A percentile compares a stretch with the other conserved stretches of the same genome.
Evolutionary conservation across 2,797 vertebrate genomes (phyloP).

Genomic region (Poecilia wingei): DNA sequence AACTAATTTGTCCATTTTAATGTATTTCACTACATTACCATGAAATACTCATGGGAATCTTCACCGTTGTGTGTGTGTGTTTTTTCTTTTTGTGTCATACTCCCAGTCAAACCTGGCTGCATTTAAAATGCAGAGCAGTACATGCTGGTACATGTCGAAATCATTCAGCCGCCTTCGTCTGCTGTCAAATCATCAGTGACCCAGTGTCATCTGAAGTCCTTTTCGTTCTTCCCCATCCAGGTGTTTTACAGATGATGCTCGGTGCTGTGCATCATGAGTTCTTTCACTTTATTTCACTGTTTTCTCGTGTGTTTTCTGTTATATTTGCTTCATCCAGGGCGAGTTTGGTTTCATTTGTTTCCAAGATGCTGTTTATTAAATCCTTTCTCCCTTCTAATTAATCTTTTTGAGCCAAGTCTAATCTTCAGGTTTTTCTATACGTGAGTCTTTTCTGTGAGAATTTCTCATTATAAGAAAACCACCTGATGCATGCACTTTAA

Average conservation of each 20-base stretch:
- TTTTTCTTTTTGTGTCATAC: background rate
- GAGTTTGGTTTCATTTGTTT: background rate
- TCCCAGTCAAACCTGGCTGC: background rate
- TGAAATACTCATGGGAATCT: background rate
- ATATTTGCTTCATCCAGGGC: background rate
- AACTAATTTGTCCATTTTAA: background rate
- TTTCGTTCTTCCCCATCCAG: background rate
- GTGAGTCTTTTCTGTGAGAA: background rate
- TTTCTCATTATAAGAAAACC: background rate
- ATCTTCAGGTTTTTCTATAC: background rate
- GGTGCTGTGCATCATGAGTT: background rate
- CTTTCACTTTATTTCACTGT: background rate
- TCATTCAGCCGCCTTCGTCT: background rate
- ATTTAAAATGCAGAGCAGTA: background rate
- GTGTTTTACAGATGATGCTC: background rate
- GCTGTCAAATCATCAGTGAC: background rate
- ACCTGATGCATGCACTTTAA: background rate
- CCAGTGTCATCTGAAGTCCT: background rate
- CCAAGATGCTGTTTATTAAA: background rate
- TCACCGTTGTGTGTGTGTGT: background rate
- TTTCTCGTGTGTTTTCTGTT: background rate
- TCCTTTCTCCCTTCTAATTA: background rate
- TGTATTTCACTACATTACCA: background rate
- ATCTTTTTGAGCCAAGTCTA: background rate
- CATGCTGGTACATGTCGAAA: background rate